phyloP scores from a whole-genome alignment of 2,888 invertebrate genomes.

The Smittia sp. region DNA sequence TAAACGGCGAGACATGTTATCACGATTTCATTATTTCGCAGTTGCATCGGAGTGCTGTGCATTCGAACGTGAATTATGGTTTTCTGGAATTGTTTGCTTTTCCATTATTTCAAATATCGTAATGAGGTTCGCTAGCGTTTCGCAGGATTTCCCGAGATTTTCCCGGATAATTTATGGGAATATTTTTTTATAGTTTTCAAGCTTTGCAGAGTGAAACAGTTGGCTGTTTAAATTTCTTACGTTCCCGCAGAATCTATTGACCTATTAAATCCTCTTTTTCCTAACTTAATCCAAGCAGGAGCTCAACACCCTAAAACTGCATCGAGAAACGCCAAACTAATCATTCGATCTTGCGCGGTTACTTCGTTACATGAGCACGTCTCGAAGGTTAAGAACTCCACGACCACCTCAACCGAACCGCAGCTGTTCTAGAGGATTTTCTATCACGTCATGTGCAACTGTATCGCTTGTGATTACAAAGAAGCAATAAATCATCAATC shows the following conservation, averaged over 20 bases:
- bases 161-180: neutral
- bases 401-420: neutral
- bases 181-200: too few relatives aligned
- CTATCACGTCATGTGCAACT: neutral
- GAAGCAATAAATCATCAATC: neutral
- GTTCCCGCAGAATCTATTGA: too few relatives aligned
- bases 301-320: too few relatives aligned
- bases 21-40: slow-evolving; percentile 11
- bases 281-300: too few relatives aligned
- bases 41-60: neutral
- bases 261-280: too few relatives aligned
- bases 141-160: neutral
- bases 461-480: too few relatives aligned
- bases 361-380: neutral
- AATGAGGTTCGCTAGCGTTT: neutral
- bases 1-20: slow-evolving; percentile 8
- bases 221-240: too few relatives aligned
- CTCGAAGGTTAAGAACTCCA: neutral
- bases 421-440: neutral
- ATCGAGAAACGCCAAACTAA: neutral
- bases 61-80: neutral
- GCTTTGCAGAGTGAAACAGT: too few relatives aligned
- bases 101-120: neutral
- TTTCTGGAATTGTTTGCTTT: neutral
- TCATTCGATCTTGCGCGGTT: slow-evolving; percentile 1